Percentiles rank a stretch among this genome's conserved stretches.
These are phyloP conservation scores for Channa striata DNA, from an alignment of 2,797 vertebrate species.

Conservation along the genomic window DNA sequence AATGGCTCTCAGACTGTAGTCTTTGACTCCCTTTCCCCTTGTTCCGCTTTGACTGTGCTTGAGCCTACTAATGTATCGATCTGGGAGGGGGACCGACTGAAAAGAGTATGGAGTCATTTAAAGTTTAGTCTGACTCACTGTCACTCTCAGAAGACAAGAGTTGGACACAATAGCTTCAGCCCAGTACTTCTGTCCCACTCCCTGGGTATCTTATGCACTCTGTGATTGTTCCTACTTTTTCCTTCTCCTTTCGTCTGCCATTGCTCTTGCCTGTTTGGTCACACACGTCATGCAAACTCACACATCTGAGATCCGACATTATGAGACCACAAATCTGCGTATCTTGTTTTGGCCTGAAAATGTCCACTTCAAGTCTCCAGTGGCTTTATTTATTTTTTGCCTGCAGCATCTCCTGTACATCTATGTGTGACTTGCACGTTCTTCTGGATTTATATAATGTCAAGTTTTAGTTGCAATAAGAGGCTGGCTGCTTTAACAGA, in stretches of 20 bases:
- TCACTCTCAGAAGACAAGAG: constrained; percentile 40
- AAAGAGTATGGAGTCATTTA: constrained; percentile 52
- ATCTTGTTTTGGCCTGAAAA: constrained; percentile 49
- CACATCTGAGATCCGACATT: constrained; percentile 23
- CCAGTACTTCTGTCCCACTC: constrained; percentile 5
- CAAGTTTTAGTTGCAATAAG: background rate
- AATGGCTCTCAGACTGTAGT: constrained; percentile 59
- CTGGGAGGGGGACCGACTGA: constrained; percentile 35
- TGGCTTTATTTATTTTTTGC: constrained; percentile 12
- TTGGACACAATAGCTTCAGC: constrained; percentile 20
- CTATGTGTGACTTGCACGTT: background rate
- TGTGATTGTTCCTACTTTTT: constrained; percentile 10
- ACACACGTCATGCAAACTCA: constrained; percentile 22
- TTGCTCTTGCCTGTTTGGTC: constrained; percentile 9
- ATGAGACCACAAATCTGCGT: constrained; percentile 32
- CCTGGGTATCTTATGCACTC: background rate
- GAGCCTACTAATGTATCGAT: constrained; percentile 52
- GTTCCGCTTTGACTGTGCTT: constrained; percentile 44
- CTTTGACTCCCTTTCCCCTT: constrained; percentile 52
- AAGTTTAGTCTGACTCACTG: constrained; percentile 58
- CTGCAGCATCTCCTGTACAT: background rate
- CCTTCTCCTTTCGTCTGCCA: background rate
- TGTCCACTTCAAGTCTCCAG: constrained; percentile 28
- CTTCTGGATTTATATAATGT: background rate
- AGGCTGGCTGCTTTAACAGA: background rate